Percentiles rank a stretch among this genome's conserved stretches.
phyloP scores from a whole-genome alignment of 2,888 invertebrate species.

The Podabrus alpinus region DNA sequence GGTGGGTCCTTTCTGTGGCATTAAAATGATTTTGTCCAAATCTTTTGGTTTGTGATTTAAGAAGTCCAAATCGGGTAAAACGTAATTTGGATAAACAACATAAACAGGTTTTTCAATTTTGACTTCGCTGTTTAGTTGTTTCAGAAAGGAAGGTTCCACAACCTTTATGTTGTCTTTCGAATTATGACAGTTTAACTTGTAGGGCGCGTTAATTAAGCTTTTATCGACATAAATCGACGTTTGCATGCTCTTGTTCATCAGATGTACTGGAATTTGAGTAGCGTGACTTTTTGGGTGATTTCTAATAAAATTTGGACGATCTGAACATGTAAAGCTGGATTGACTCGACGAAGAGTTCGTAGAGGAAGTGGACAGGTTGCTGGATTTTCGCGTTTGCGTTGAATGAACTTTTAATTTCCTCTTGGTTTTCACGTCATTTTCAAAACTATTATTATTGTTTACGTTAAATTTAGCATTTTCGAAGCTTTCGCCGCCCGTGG shows the following conservation, averaged over 20 bases:
- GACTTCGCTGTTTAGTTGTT: conserved; percentile 61
- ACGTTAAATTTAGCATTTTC: conserved; percentile 45
- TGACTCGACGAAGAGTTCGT: conserved; percentile 32
- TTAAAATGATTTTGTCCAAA: conserved; percentile 70
- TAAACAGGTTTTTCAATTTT: conserved; percentile 76
- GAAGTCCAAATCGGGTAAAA: conserved; percentile 86
- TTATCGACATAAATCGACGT: conserved; percentile 63
- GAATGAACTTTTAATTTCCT: conserved; percentile 35
- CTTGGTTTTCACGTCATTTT: conserved; percentile 42
- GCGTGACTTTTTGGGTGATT: conserved; percentile 19
- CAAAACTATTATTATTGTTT: conserved; percentile 60
- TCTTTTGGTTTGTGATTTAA: conserved; percentile 58
- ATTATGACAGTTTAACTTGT: conserved; percentile 39
- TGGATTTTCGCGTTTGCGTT: conserved; percentile 41
- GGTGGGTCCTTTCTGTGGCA: conserved; percentile 63
- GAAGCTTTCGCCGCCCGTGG: conserved; percentile 45
- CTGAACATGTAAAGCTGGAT: conserved; percentile 19
- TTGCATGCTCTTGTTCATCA: conserved; percentile 76
- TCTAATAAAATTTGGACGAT: conserved; percentile 4
- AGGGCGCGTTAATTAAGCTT: conserved; percentile 44
- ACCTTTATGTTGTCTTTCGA: conserved; percentile 61
- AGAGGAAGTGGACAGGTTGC: conserved; percentile 31
- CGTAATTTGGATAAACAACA: conserved; percentile 89
- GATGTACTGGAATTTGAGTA: conserved; percentile 56
- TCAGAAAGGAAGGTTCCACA: conserved; percentile 72